Percentiles rank a stretch among this genome's conserved stretches.
phyloP scores from a whole-genome alignment of 23 tunicate species.

The Halocynthia roretzi region DNA sequence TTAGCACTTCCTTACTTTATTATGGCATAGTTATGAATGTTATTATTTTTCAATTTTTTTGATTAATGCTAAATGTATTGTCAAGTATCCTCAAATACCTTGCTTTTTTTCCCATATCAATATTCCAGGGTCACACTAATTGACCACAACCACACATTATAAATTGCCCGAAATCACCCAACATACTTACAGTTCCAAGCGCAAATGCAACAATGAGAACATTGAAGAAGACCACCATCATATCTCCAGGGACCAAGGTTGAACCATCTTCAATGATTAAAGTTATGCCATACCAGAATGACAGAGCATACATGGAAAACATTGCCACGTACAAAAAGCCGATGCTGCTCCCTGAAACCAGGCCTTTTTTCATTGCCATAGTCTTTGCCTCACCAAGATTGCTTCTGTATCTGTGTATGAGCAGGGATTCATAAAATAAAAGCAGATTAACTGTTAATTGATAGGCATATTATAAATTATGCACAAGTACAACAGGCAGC shows the following conservation, averaged over 20 bases:
- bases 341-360: constrained; percentile 61
- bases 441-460: no score
- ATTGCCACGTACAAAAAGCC: constrained; percentile 67
- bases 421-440: no score
- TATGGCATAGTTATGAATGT: no score
- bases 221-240: constrained; percentile 77
- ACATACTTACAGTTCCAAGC: constrained; percentile 75
- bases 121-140: not conserved
- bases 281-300: constrained; percentile 89
- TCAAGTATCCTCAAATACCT: no score
- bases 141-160: not conserved
- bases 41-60: no score
- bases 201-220: constrained; percentile 85
- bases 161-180: not conserved
- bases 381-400: constrained; percentile 55
- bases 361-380: constrained; percentile 62
- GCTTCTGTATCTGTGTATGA: constrained; percentile 12
- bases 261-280: constrained; percentile 34
- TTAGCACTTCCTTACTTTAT: no score
- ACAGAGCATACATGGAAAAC: constrained; percentile 72
- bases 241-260: constrained; percentile 35
- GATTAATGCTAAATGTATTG: no score
- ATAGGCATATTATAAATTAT: no score
- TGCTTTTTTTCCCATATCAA: no score
- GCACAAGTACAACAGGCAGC: no score